phyloP scores from a whole-genome alignment of 2,888 invertebrate species.

The Conomelus anceps region DNA sequence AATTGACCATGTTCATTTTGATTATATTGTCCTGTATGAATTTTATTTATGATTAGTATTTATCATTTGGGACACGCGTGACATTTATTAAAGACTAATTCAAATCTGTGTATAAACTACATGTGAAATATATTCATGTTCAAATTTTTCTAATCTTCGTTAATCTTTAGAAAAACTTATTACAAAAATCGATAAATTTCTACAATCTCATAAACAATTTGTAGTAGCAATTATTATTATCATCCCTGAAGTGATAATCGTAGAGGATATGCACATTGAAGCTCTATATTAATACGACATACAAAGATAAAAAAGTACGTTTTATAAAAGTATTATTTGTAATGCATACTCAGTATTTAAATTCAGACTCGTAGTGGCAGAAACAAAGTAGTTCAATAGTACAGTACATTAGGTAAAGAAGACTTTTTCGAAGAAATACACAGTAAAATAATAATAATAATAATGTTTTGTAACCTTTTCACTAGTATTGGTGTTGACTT shows the following conservation, averaged over 20 bases:
- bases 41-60: no score
- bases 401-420: not conserved
- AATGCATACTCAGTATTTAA: not conserved
- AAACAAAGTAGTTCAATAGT: no score
- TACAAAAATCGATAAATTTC: not conserved
- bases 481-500: not conserved
- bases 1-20: not conserved
- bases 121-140: not conserved
- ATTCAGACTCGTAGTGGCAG: not conserved
- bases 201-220: not conserved
- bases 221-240: not conserved
- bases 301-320: not conserved
- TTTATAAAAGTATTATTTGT: not conserved
- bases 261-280: not conserved
- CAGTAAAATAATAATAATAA: not conserved
- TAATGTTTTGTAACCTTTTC: not conserved
- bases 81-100: no score
- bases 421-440: not conserved
- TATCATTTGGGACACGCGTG: no score
- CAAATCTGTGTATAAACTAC: not conserved
- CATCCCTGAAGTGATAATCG: no score
- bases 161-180: not conserved
- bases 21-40: not conserved
- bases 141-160: not conserved
- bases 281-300: not conserved